Evolutionary conservation across 2,113 vertebrate genomes (phyloP).

Genomic region (Calidris pugnax): DNA sequence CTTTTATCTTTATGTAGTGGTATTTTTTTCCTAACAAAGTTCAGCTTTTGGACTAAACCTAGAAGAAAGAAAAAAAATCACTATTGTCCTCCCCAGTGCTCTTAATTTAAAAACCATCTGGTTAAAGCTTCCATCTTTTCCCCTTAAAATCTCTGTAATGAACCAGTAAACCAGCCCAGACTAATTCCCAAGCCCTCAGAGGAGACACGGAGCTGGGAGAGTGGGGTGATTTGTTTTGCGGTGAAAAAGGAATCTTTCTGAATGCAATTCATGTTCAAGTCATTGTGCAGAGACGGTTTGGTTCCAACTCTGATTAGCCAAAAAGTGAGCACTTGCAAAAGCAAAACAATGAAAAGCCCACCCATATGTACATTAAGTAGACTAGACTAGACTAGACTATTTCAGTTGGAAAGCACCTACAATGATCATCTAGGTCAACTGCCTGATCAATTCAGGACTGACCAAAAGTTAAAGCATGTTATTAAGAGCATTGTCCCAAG

Average conservation of each 20-base stretch:
- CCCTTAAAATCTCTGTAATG: neutral
- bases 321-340: neutral
- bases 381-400: neutral
- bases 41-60: neutral
- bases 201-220: neutral
- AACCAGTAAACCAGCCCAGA: neutral
- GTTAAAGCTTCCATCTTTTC: neutral
- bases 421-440: fast-evolving
- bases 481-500: neutral
- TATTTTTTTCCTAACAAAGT: neutral
- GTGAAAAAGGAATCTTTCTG: neutral
- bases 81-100: neutral
- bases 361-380: neutral
- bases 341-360: neutral
- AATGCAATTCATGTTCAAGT: neutral
- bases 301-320: neutral
- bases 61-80: neutral
- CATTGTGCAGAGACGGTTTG: neutral
- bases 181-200: neutral
- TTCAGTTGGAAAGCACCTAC: neutral
- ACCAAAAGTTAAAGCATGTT: neutral
- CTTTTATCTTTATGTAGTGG: neutral
- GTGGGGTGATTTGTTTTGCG: neutral
- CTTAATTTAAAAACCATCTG: neutral
- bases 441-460: neutral